These are phyloP conservation scores for Plotosus lineatus DNA, from an alignment of 2,113 vertebrate genomes.

Conservation along the genomic window DNA sequence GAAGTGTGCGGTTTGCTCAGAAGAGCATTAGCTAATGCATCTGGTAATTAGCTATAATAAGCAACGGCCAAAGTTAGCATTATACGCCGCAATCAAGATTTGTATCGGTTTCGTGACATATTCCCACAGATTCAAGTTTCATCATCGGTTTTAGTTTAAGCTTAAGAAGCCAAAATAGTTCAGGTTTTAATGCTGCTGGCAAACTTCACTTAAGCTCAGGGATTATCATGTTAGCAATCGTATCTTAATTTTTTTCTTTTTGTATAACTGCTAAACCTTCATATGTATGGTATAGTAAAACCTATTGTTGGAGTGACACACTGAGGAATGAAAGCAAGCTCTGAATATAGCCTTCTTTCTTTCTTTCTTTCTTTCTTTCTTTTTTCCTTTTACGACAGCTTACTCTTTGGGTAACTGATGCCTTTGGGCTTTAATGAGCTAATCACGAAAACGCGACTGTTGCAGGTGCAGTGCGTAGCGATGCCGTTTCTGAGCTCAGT, in stretches of 20 bases:
- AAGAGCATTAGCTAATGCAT: conserved; percentile 33
- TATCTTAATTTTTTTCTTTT: not conserved
- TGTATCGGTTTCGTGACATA: conserved; percentile 13
- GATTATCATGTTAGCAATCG: conserved; percentile 4
- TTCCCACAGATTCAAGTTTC: conserved; percentile 15
- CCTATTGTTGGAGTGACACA: not conserved
- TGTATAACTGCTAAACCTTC: not conserved
- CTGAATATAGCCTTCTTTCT: too few relatives aligned
- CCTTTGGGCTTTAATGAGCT: not conserved
- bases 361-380: too few relatives aligned
- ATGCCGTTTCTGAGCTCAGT: not conserved
- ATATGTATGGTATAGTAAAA: not conserved
- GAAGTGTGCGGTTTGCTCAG: conserved; percentile 28
- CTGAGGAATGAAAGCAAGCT: not conserved
- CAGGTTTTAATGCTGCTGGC: not conserved
- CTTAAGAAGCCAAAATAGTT: not conserved
- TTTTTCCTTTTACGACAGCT: too few relatives aligned
- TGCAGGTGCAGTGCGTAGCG: not conserved
- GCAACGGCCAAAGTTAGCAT: conserved; percentile 4
- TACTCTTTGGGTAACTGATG: not conserved
- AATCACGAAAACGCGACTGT: not conserved
- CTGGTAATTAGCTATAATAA: conserved; percentile 29
- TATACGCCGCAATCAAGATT: not conserved
- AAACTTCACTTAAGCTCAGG: not conserved
- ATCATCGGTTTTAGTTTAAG: not conserved